Evolutionary conservation across 1,140 invertebrate genomes (phyloP), one percentile per base, ranked within the genome.

Genomic region (Drosophila fuyamai): DNA sequence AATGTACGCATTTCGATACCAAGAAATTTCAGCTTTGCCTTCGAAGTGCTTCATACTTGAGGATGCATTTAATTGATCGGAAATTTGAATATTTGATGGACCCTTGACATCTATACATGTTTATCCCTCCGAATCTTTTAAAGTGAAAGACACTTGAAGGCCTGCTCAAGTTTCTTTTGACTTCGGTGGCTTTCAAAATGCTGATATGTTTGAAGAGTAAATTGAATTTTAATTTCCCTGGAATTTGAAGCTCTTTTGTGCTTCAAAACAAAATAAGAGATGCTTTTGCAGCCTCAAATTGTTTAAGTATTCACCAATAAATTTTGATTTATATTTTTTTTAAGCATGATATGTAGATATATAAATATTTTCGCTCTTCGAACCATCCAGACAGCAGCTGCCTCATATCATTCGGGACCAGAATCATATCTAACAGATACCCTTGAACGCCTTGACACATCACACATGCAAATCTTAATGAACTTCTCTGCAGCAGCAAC

Each of bases 81-180:
- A 53, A 66, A 54, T 76, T 76, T 76, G 27, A 76, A 47, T 76
- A 67, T 76, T 67, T 57, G 61, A 76, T 76, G 40, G 72, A 36
- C 72, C 13, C 72, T 76, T 54, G 60, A 76, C 71, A 66, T 53
- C 18, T 18, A 40, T 56, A 40, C 29, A 41, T 16, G 38, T 23
- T 18, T 55, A 60, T 73, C 32, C 47, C 36, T 47, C 46, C 9
- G 43, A 48, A 55, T 57, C 14, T 55, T 55, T 66, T 44, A 12
- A 53, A 73, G 29, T n/a, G 43, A 68, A 74, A 62, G 35, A 27
- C 71, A 48, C 67, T 70, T 68, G 29, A 40, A 29, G 47, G 35
- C 18, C 53, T 18, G 36, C 36, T 54, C 10, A 75, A 59, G 40
- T 41, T 48, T 47, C 43, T 32, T 46, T 18, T n/a, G 16, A 27